A percentile compares a stretch with the other conserved stretches of the same genome.
These are phyloP conservation scores for Melinaea menophilus DNA, from an alignment of 2,888 invertebrate species.

Conservation along the genomic window DNA sequence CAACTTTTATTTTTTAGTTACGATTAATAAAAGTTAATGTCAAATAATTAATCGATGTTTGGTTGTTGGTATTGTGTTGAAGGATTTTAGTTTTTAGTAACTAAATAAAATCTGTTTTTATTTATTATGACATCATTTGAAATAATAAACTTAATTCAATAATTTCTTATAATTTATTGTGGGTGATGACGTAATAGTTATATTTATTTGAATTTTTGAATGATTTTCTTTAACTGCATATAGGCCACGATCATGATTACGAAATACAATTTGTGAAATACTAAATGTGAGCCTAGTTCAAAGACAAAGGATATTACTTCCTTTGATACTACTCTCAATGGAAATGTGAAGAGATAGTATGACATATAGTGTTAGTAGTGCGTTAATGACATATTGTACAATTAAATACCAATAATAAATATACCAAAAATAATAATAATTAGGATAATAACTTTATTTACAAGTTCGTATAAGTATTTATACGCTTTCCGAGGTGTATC, in stretches of 20 bases:
- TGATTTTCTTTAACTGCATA: neutral
- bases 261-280: constrained; percentile 6
- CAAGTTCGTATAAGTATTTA: constrained; percentile 48
- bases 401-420: constrained; percentile 16
- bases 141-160: too few species aligned
- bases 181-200: neutral
- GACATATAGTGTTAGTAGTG: neutral
- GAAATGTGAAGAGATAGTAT: neutral
- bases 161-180: too few species aligned
- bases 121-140: too few species aligned
- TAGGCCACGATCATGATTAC: neutral
- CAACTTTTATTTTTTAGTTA: constrained; percentile 41
- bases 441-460: constrained; percentile 57
- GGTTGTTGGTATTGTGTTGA: neutral
- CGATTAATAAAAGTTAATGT: constrained; percentile 5
- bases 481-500: constrained; percentile 47
- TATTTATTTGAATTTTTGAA: neutral
- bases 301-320: constrained; percentile 15
- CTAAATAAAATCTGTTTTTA: too few species aligned
- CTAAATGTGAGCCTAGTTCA: constrained; percentile 11
- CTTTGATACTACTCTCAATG: constrained; percentile 8
- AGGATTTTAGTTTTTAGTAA: too few species aligned
- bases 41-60: neutral
- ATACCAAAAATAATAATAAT: constrained; percentile 27
- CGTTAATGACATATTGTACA: neutral